Base-by-base conservation (phyloP, 2,797 vertebrate species). In the Gymnodraco acuticeps region DNA sequence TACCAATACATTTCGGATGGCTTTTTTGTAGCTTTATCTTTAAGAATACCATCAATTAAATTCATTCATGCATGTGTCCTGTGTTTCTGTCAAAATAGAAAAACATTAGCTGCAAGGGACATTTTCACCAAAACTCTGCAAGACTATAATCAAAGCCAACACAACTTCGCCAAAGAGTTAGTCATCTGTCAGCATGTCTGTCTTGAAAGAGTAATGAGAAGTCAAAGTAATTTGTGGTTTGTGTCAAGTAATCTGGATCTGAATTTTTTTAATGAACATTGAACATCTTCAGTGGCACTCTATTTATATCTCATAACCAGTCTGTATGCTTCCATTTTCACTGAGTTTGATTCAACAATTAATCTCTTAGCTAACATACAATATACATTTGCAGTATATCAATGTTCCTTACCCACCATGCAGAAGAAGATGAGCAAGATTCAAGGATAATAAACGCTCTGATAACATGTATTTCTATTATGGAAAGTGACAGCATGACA, bases 401-500 rank as follows among this genome's bases (percentile, higher is more conserved):
- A 78, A 81, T 77, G 59, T 77, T 56, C 62, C 70, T 72, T 11
- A n/a, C 55, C 47, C 13, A 8, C 45, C 33, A 19, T 11, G 31
- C 20, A 31, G 46, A 53, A 9, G 15, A 54, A 52, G 69, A 56
- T 53, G 43, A 64, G 58, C 43, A 60, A 19, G 15, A 68, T 64
- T 71, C 69, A 56, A 42, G 79, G 60, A 82, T 73, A 38, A 64
- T 80, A 78, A 78, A 51, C 17, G 10, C 56, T 66, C 17, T 82
- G 75, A 65, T 84, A 52, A 80, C 77, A 77, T 84, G 83, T 79
- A 55, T 76, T 82, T 16, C 64, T 64, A 43, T 84, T 63, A 81
- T 70, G 60, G 51, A 58, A 75, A 82, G 80, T 73, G 80, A 85
- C 74, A 86, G 45, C 60, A 64, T 81, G 83, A 70, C 81, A 79